A percentile compares a stretch with the other conserved stretches of the same genome.
Evolutionary conservation across 2,113 vertebrate species (phyloP).

Genomic region (Periophthalmodon schlosseri): DNA sequence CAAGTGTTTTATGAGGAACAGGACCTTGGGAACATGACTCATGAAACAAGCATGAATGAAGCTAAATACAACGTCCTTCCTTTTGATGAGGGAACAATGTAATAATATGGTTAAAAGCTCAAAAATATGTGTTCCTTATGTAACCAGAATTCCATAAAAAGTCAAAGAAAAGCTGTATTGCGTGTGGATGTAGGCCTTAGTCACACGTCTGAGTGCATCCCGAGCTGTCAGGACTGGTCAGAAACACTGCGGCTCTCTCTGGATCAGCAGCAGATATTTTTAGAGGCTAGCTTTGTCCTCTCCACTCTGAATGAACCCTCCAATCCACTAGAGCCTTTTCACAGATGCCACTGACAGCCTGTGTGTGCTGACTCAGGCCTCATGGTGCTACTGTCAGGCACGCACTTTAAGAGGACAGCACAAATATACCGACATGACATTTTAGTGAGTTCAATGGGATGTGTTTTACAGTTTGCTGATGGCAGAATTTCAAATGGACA

Average conservation of each 20-base stretch:
- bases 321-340: not conserved
- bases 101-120: too few relatives aligned
- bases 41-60: too few relatives aligned
- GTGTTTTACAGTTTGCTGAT: not conserved
- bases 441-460: not conserved
- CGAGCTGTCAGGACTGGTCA: not conserved
- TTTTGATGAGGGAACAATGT: too few relatives aligned
- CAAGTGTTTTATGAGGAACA: too few relatives aligned
- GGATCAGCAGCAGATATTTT: conserved; percentile 3
- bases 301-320: not conserved
- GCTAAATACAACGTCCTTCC: too few relatives aligned
- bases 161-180: too few relatives aligned
- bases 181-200: not conserved
- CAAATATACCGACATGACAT: not conserved
- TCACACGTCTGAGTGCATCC: not conserved
- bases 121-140: too few relatives aligned
- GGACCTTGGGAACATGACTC: too few relatives aligned
- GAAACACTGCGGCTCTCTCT: not conserved
- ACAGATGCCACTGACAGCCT: conserved; percentile 7
- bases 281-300: not conserved
- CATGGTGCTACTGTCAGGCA: not conserved
- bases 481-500: not conserved
- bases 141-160: too few relatives aligned
- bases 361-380: conserved; percentile 1
- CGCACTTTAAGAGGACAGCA: not conserved